Percentiles rank a stretch among this genome's conserved stretches.
phyloP scores from a whole-genome alignment of 2,113 vertebrate genomes.

The Toxostoma redivivum region DNA sequence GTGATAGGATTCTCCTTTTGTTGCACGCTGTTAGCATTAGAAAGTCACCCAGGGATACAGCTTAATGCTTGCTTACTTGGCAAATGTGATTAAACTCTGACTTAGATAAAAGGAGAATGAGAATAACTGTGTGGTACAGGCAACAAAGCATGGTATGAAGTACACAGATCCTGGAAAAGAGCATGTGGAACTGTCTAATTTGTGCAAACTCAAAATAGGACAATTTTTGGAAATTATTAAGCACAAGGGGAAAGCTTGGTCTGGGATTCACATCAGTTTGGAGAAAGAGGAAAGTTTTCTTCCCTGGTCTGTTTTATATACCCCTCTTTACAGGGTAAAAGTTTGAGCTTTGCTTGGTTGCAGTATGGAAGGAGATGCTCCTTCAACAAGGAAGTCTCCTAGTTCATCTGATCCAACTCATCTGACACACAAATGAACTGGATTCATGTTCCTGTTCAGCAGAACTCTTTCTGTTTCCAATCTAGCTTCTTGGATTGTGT shows the following conservation, averaged over 20 bases:
- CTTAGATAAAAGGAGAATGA: background rate
- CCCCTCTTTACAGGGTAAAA: background rate
- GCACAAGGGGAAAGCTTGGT: background rate
- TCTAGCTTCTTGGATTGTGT: background rate
- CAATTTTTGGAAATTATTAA: background rate
- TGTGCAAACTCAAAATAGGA: background rate
- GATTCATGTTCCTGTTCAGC: background rate
- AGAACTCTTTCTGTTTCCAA: background rate
- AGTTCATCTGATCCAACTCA: background rate
- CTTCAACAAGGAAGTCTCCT: background rate
- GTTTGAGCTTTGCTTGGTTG: background rate
- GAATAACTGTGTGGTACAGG: background rate
- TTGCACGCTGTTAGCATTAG: constrained; percentile 34
- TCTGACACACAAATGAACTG: background rate
- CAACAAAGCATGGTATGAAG: background rate
- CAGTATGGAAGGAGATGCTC: background rate
- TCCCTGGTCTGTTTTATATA: background rate
- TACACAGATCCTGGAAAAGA: background rate
- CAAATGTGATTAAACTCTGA: constrained; percentile 32
- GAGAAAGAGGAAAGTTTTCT: background rate
- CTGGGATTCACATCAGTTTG: background rate
- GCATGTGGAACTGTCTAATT: background rate
- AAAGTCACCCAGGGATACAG: constrained; percentile 4
- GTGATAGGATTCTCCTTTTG: constrained; percentile 12
- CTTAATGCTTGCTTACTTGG: constrained; percentile 37